A percentile compares a stretch with the other conserved stretches of the same genome.
Conservation (phyloP, 2,797 vertebrate genomes). For the Anableps anableps region DNA sequence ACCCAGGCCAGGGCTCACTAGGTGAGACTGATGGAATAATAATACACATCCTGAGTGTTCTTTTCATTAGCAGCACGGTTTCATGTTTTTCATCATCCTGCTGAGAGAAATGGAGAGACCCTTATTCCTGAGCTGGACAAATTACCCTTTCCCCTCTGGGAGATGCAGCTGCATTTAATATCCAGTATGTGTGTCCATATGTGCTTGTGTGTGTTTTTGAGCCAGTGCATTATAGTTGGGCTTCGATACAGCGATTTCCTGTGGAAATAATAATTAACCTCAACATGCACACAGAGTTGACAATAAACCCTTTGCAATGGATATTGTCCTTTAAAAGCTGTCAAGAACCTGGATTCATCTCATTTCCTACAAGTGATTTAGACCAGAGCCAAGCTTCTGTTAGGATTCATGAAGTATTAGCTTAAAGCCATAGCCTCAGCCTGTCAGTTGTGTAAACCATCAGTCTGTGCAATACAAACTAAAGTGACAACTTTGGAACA, state of each 20-base stretch:
- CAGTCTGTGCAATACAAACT: conserved; percentile 86
- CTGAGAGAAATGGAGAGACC: conserved; percentile 97
- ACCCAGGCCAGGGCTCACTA: conserved; percentile 91
- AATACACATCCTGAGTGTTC: conserved; percentile 99
- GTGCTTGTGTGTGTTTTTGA: conserved; percentile 44
- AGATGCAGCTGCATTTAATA: conserved; percentile 92
- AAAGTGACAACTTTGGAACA: conserved; percentile 84
- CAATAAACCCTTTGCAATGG: conserved; percentile 83
- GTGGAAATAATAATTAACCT: conserved; percentile 97
- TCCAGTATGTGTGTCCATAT: conserved; percentile 62
- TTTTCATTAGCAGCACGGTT: conserved; percentile 96
- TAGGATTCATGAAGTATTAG: conserved; percentile 49
- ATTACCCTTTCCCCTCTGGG: conserved; percentile 88
- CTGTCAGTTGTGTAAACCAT: conserved; percentile 78
- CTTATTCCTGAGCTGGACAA: conserved; percentile 88
- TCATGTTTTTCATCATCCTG: conserved; percentile 98
- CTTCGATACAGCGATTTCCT: conserved; percentile 83
- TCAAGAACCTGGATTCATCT: conserved; percentile 82
- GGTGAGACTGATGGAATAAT: conserved; percentile 99
- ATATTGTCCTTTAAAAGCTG: conserved; percentile 73
- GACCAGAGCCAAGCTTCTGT: conserved; percentile 82
- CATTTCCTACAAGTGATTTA: conserved; percentile 82
- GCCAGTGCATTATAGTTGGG: conserved; percentile 54
- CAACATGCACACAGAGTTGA: conserved; percentile 85
- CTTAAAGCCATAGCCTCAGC: conserved; percentile 68